Evolutionary conservation across 1,140 invertebrate genomes (phyloP).

Genomic region (Drosophila micromelanica): DNA sequence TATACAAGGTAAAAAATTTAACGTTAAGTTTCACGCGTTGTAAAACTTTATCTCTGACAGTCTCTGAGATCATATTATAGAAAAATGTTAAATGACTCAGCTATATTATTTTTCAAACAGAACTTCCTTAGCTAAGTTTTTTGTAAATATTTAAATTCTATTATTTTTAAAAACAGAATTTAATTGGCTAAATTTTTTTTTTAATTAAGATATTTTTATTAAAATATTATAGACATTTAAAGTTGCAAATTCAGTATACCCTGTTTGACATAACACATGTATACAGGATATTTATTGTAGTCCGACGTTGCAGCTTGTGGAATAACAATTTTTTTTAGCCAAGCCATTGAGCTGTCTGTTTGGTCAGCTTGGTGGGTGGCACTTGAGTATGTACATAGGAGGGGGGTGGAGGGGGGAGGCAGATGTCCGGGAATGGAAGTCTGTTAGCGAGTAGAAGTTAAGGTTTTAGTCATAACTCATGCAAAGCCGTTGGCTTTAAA

Average conservation of each 20-base stretch:
- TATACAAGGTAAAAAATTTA: no score
- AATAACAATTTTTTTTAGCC: conserved; percentile 60
- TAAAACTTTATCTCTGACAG: no score
- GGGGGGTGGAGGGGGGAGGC: not conserved
- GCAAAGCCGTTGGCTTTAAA: not conserved
- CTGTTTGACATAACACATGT: not conserved
- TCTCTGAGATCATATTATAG: no score
- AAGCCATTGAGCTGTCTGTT: conserved; percentile 42
- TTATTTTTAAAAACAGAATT: no score
- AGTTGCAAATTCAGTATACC: not conserved
- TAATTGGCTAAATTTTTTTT: no score
- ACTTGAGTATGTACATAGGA: not conserved
- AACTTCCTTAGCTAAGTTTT: no score
- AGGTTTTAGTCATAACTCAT: conserved; percentile 6
- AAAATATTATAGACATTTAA: no score
- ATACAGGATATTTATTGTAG: conserved; percentile 19
- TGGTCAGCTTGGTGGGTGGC: conserved; percentile 10
- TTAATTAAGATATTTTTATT: no score
- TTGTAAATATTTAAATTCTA: no score
- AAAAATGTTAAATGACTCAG: no score
- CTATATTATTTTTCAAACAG: no score
- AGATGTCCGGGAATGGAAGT: not conserved
- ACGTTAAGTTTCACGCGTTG: no score
- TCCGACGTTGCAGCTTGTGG: conserved; percentile 5
- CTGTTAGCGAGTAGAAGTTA: conserved; percentile 5